Base-by-base conservation (phyloP, 2,113 vertebrate genomes). In the Cepphus grylle region DNA sequence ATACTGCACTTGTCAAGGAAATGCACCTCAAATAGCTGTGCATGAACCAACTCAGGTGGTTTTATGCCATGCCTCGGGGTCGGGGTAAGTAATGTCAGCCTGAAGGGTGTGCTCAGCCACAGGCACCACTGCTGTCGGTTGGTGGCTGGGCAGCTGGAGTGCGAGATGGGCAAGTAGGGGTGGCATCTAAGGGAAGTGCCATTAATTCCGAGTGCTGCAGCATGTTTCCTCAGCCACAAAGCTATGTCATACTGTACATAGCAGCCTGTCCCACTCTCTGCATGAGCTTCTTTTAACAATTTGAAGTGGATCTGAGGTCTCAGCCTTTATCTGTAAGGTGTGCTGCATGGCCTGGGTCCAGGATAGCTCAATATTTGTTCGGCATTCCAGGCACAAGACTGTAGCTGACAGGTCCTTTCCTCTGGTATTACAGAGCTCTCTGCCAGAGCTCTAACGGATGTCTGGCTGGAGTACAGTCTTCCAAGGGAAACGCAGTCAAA, bases 101-200 rank as follows among this genome's bases (percentile, higher is more conserved):
- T 0, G 0, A 49, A 55, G 42, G 12, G 6, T 40, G 8, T 45
- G 17, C n/a, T 3, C 30, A n/a, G 45, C 47, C 66, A 18, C 12
- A 42, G 55, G 12, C 38, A 65, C 2, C 2, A 22, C 6, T 0
- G 2, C 40, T 13, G 20, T 34, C 12, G 2, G 49, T 43, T 4
- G 10, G 20, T 52, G 61, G 9, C 61, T n/a, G 49, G 38, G 11
- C 19, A 66, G 52, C 73, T 42, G 21, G 40, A n/a, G 43, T 10
- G 32, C 27, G 65, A 22, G 36, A 20, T 36, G 26, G 50, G n/a
- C 10, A 29, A 34, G 36, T 16, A 22, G 42, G 15, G 18, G 2
- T 42, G 34, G 9, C 10, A 3, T 40, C 36, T 36, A 40, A 36
- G 49, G 38, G 36, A 79, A 10, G 29, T 29, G 15, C 42, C 20